These are phyloP conservation scores for Stomorhina lunata DNA, from an alignment of 2,888 invertebrate genomes.

Conservation along the genomic window DNA sequence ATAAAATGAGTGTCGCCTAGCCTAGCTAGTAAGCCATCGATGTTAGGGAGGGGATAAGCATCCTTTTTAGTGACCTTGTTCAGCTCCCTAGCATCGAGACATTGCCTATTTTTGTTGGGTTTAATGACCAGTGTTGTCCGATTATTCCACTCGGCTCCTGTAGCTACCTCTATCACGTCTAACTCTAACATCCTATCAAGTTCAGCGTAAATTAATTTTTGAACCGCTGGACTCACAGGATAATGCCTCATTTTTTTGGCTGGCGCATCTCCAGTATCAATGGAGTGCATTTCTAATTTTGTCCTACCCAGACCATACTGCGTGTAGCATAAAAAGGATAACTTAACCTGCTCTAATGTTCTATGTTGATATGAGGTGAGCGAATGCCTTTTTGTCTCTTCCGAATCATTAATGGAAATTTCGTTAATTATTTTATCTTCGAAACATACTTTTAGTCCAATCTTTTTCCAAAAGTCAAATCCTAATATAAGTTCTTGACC, in stretches of 20 bases:
- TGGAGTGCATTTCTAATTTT: not conserved
- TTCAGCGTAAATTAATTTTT: constrained; percentile 21
- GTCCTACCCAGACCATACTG: constrained; percentile 32
- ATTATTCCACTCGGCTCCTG: constrained; percentile 7
- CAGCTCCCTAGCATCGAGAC: constrained; percentile 24
- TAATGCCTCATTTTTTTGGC: constrained; percentile 44
- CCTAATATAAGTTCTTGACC: not conserved
- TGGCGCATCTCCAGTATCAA: constrained; percentile 13
- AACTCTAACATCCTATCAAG: constrained; percentile 32
- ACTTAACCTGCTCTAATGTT: not conserved
- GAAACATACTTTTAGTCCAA: not conserved
- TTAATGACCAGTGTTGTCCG: not conserved
- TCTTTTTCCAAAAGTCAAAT: not conserved
- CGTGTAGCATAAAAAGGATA: constrained; percentile 20
- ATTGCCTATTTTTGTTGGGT: constrained; percentile 24
- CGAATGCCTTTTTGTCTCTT: not conserved
- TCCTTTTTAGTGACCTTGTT: constrained; percentile 35
- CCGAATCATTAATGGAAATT: not conserved
- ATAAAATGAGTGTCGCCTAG: constrained; percentile 27
- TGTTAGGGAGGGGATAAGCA: constrained; percentile 33
- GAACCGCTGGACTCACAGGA: constrained; percentile 21
- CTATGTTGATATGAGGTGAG: not conserved
- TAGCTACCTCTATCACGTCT: not conserved
- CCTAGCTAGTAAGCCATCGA: constrained; percentile 29
- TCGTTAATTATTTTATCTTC: not conserved